These are phyloP conservation scores for Caenorhabditis uteleia DNA, from an alignment of 2,888 invertebrate species.

Conservation along the genomic window DNA sequence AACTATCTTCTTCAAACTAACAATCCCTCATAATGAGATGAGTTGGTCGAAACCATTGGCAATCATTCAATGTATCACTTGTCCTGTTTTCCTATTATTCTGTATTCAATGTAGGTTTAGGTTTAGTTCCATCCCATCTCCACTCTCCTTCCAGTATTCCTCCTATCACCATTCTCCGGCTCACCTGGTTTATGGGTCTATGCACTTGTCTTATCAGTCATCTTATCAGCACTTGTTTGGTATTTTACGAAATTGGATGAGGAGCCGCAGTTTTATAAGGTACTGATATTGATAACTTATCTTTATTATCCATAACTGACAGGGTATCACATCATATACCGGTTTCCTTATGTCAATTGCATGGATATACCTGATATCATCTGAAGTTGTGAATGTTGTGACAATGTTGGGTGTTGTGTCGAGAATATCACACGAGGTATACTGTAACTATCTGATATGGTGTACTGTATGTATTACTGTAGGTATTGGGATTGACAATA, in stretches of 20 bases:
- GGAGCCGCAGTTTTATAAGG: slow-evolving; percentile 54
- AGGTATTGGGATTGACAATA: slow-evolving; percentile 76
- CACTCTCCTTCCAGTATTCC: slow-evolving; percentile 32
- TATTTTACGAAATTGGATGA: slow-evolving; percentile 40
- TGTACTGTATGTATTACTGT: not conserved
- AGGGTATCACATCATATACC: slow-evolving; percentile 69
- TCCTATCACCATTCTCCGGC: slow-evolving; percentile 17
- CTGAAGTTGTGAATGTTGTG: slow-evolving; percentile 75
- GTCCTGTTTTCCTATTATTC: slow-evolving; percentile 70
- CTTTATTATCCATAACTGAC: no score
- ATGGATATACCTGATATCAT: slow-evolving; percentile 76
- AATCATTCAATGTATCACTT: slow-evolving; percentile 73
- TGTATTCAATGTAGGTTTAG: slow-evolving; percentile 54
- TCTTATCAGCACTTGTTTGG: slow-evolving; percentile 32
- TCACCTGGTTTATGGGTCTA: slow-evolving; percentile 43
- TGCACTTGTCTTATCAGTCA: slow-evolving; percentile 39
- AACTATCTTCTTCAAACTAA: slow-evolving; percentile 73
- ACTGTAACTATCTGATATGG: not conserved
- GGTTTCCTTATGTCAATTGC: slow-evolving; percentile 75
- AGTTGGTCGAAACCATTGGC: slow-evolving; percentile 75
- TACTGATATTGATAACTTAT: no score
- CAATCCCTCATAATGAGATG: slow-evolving; percentile 74
- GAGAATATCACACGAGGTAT: slow-evolving; percentile 47
- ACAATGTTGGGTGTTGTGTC: slow-evolving; percentile 75
- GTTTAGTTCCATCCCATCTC: no score